Evolutionary conservation across 1,140 invertebrate genomes (phyloP).

Genomic region (Leptinotarsa defecta): DNA sequence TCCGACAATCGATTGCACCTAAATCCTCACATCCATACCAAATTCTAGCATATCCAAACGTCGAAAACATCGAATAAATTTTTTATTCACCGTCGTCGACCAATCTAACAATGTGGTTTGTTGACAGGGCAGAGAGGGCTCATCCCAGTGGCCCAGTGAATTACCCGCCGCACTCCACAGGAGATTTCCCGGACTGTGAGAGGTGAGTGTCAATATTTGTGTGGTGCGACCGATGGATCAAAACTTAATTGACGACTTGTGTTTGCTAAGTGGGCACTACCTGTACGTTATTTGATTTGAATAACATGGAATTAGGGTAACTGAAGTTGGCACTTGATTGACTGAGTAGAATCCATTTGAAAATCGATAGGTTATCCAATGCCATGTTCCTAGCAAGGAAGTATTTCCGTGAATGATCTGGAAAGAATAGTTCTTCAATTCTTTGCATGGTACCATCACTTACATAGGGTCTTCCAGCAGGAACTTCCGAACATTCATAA

Average conservation of each 20-base stretch:
- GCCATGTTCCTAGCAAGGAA: too few species aligned
- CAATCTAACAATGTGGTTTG: conserved; percentile 19
- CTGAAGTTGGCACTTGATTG: background rate
- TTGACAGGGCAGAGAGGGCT: conserved; percentile 10
- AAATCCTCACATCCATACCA: too few species aligned
- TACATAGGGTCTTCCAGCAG: too few species aligned
- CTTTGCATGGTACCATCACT: too few species aligned
- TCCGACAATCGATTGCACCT: too few species aligned
- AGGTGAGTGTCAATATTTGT: conserved; percentile 24
- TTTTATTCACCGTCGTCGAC: background rate
- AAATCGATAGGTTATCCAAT: too few species aligned
- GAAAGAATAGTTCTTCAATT: too few species aligned
- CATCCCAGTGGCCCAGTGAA: conserved; percentile 17
- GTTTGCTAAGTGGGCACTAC: conserved; percentile 2
- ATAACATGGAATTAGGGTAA: background rate
- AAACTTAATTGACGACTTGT: conserved; percentile 4
- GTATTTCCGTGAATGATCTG: too few species aligned
- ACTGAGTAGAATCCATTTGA: too few species aligned
- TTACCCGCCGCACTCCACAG: background rate
- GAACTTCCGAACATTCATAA: too few species aligned
- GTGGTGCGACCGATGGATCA: background rate
- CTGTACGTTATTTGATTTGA: background rate
- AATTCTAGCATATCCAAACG: background rate
- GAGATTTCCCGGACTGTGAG: background rate
- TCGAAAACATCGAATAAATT: conserved; percentile 10